Evolutionary conservation across 2,113 vertebrate species (phyloP).

Genomic region (Orycteropus afer): DNA sequence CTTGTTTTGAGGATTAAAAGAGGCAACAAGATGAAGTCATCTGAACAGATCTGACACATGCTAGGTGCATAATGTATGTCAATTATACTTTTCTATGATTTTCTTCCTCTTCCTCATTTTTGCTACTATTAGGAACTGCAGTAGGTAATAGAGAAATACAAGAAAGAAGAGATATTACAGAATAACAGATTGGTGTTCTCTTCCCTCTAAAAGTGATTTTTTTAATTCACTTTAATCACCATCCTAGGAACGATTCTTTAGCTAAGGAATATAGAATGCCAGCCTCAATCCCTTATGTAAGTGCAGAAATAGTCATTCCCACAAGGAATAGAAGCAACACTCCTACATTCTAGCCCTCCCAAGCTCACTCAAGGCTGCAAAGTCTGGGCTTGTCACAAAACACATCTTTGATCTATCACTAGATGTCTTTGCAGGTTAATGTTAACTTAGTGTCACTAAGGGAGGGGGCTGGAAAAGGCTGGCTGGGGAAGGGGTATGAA

Average conservation of each 20-base stretch:
- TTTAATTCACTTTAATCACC: constrained; percentile 35
- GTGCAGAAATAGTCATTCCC: constrained; percentile 48
- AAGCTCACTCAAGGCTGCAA: constrained; percentile 6
- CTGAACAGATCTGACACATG: not conserved
- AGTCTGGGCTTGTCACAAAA: constrained; percentile 54
- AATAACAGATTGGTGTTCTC: not conserved
- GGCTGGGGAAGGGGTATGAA: not conserved
- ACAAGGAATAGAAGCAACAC: constrained; percentile 4
- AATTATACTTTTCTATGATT: not conserved
- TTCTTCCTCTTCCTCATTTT: not conserved
- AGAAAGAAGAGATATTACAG: not conserved
- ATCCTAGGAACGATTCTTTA: not conserved
- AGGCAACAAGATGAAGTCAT: not conserved
- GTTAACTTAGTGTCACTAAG: constrained; percentile 20
- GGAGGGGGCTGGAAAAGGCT: not conserved
- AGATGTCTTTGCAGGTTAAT: constrained; percentile 4
- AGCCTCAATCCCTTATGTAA: constrained; percentile 48
- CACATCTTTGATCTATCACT: constrained; percentile 40
- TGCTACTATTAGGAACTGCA: not conserved
- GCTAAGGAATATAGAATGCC: not conserved
- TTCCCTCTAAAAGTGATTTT: not conserved
- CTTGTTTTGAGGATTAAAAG: not conserved
- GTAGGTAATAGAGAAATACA: not conserved
- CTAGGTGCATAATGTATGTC: not conserved
- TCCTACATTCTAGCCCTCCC: constrained; percentile 10